Base-by-base conservation (phyloP, 2,888 invertebrate genomes). In the Theretra japonica region DNA sequence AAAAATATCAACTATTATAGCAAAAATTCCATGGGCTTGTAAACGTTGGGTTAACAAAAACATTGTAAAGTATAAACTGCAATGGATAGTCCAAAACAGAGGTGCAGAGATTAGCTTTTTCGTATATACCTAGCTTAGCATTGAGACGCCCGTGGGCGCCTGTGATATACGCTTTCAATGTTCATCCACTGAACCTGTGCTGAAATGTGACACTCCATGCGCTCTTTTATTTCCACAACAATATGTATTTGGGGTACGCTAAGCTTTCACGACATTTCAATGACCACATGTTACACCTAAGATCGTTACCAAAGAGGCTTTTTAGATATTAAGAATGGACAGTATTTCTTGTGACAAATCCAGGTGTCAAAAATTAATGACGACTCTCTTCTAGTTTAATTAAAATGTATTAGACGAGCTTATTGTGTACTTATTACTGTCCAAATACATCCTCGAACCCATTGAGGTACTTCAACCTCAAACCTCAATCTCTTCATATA, bases 131-230 rank as follows among this genome's bases (percentile, higher is more conserved):
- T 89, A 89, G 89, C 87, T 90, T 89, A 90, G 86, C 88, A 83
- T 86, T 83, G 82, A 82, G 88, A 87, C 85, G 86, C 88, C 87
- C 77, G 74, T 76, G 77, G 88, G 90, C 88, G 87, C 87, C 90
- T 88, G 92, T 92, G 91, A 93, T 92, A 93, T 93, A 93, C 93
- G 93, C 94, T 94, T 93, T 88, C 89, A 89, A 89, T 83, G 86
- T 91, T 92, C 93, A 94, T 94, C 94, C 94, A 94, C 88, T 85
- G 83, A 85, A 85, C 86, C 85, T 87, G 84, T 79, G 82, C 78
- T 82, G 79, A 85, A 80, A 82, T 80, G 83, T 79, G 79, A 82
- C 80, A 81, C 81, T 79, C 80, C 77, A 79, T 79, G 72, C 75
- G 76, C 76, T 76, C 71, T 83, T 83, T 76, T 60, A 75, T 84